These are phyloP conservation scores for Ficedula albicollis DNA, from an alignment of 2,797 vertebrate genomes.

Conservation along the genomic window DNA sequence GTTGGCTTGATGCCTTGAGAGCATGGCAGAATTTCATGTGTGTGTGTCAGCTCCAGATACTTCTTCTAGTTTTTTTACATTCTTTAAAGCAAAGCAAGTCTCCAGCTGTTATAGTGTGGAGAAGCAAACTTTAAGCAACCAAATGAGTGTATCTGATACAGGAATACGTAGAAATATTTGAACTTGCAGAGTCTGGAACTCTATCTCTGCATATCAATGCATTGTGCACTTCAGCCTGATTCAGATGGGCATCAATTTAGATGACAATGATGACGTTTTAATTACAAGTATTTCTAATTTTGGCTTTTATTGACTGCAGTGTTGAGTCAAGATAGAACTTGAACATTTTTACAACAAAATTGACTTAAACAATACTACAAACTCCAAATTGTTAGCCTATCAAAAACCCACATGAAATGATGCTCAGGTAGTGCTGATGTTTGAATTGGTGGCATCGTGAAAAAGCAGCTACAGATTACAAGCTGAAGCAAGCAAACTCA, in stretches of 20 bases:
- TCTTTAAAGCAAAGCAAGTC: background rate
- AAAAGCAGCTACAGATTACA: background rate
- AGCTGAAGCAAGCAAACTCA: constrained; percentile 24
- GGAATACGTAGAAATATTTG: background rate
- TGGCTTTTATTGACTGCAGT: background rate
- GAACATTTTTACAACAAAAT: background rate
- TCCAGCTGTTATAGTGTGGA: background rate
- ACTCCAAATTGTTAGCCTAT: background rate
- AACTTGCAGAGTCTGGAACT: background rate
- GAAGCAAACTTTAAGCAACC: background rate
- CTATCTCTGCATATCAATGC: accelerated
- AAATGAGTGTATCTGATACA: background rate
- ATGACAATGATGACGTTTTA: background rate
- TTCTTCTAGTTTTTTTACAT: background rate
- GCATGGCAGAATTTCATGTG: background rate
- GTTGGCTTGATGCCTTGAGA: background rate
- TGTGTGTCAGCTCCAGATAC: background rate
- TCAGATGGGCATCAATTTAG: background rate
- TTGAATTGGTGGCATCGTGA: background rate
- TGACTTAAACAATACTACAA: background rate
- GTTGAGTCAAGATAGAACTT: background rate
- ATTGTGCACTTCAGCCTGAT: background rate
- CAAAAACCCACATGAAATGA: background rate
- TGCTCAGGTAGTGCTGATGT: background rate
- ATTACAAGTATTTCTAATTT: background rate